phyloP scores from a whole-genome alignment of 2,888 invertebrate species.

The Opisthograptis luteolata region DNA sequence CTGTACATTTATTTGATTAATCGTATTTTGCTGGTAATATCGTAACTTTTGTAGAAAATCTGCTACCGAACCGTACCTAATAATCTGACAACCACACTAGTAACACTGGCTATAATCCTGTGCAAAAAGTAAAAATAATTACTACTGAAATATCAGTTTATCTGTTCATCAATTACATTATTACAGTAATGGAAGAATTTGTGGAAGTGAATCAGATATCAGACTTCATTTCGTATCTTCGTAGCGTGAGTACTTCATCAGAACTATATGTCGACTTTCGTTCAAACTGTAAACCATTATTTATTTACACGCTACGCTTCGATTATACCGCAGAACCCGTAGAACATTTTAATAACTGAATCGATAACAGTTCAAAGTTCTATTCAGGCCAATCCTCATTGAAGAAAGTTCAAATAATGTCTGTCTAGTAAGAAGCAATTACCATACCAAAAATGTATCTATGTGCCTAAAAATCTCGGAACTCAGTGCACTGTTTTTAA shows the following conservation, averaged over 20 bases:
- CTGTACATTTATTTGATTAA: too few relatives aligned
- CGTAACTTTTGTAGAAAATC: too few relatives aligned
- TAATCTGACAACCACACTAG: too few relatives aligned
- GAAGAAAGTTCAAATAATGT: not conserved
- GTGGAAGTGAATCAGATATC: slow-evolving; percentile 90
- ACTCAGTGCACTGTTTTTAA: not conserved
- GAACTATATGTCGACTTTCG: slow-evolving; percentile 18
- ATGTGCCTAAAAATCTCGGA: too few relatives aligned
- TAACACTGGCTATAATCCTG: too few relatives aligned
- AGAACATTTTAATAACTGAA: not conserved
- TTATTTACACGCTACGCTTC: slow-evolving; percentile 12
- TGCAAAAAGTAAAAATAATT: slow-evolving; percentile 8
- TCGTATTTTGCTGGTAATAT: too few relatives aligned
- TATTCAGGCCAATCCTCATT: not conserved
- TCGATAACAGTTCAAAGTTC: slow-evolving; percentile 5
- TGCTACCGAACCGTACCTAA: too few relatives aligned
- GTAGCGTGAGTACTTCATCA: slow-evolving; percentile 87
- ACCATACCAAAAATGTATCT: too few relatives aligned
- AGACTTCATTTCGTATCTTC: slow-evolving; percentile 90
- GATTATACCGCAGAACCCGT: not conserved
- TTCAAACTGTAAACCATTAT: slow-evolving; percentile 15
- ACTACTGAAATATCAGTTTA: not conserved
- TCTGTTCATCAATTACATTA: slow-evolving; percentile 26
- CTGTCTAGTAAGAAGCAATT: too few relatives aligned
- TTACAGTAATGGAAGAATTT: slow-evolving; percentile 81